Evolutionary conservation across 2,888 invertebrate species (phyloP), one percentile per base, ranked within the genome.

Genomic region (Dolichopus griseipennis): DNA sequence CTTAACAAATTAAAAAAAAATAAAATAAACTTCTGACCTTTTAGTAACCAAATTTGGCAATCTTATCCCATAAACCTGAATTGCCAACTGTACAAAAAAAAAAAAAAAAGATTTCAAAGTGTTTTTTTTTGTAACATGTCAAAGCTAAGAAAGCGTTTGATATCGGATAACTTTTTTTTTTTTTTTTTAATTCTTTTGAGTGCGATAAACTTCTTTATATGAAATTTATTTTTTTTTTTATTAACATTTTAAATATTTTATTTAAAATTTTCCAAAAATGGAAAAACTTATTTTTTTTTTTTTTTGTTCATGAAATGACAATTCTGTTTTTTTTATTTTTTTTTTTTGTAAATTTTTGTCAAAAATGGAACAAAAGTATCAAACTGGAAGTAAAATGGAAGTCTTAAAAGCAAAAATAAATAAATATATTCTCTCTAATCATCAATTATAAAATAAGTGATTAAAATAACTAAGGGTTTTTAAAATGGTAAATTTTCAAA

Each of bases 61-160:
- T 52, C 52, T 52, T 52, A 52, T 52, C 52, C 52, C 52, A 52
- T 52, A 52, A 52, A 52, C 52, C 52, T 52, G 52, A 52, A 52
- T 18, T 52, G 52, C 52, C 52, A 52, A 52, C 52, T 52, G 18
- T 12, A 52, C 52, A 52, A n/a, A 52, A 52, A 12, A 52, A 52
- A 37, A 37, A 37, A 37, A 37, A 37, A 2, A 37, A 37, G 8
- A 37, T 37, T 10, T 37, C 27, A 37, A 37, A 37, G 37, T 12
- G 12, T 10, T 10, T n/a, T 52, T 52, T 52, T 18, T 52, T 6
- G 52, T n/a, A 52, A 4, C 15, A 52, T 18, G 52, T 18, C 52
- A 52, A 27, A 27, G 6, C 52, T 15, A 52, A 15, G n/a, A 15
- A 52, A 52, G 18, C 52, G 15, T 52, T 52, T 52, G 52, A 52